Evolutionary conservation across 2,113 vertebrate species (phyloP), one percentile per base, ranked within the genome.

Genomic region (Pycnonotus jocosus): DNA sequence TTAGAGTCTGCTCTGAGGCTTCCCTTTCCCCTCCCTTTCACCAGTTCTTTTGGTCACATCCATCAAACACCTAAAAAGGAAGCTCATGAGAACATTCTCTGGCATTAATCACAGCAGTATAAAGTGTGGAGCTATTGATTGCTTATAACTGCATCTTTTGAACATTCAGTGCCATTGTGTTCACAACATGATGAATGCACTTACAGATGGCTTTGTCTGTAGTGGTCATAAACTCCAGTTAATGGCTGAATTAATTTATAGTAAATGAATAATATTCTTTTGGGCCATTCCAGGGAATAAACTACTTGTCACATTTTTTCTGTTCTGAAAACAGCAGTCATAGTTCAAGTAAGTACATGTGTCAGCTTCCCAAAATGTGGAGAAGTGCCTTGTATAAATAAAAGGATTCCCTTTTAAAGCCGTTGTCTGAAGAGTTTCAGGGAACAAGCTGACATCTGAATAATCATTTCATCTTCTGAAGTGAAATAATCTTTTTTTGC

Each of bases 191-290:
- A 96, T 96, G 85, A 94, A 96, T 96, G 74, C 50, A 89, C 84
- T 95, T 74, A 58, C 83, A 92, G 93, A 82, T 92, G 86, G 35
- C 62, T 94, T 96, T 96, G 85, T 91, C 88, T 90, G 80, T 95
- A 86, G 82, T 94, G 83, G 77, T 88, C 47, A 5, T 96, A 96
- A 96, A 96, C 76, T 93, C 65, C 77, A 83, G 82, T 84, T 93
- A 94, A 93, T 95, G 88, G 79, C 54, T 95, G 92, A 90, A 96
- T 93, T 96, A 92, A 92, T 95, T 84, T 88, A 58, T 76, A 88
- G 87, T 90, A 95, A 96, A 93, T 88, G 64, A 93, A 80, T 90
- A 89, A 89, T 95, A 92, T 77, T 40, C 28, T 90, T 90, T 94
- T 1, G 7, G 45, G 37, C 35, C 4, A 0, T 93, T 78, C 33